Evolutionary conservation across 2,113 vertebrate genomes (phyloP).

Genomic region (Oreochromis tanganicae): DNA sequence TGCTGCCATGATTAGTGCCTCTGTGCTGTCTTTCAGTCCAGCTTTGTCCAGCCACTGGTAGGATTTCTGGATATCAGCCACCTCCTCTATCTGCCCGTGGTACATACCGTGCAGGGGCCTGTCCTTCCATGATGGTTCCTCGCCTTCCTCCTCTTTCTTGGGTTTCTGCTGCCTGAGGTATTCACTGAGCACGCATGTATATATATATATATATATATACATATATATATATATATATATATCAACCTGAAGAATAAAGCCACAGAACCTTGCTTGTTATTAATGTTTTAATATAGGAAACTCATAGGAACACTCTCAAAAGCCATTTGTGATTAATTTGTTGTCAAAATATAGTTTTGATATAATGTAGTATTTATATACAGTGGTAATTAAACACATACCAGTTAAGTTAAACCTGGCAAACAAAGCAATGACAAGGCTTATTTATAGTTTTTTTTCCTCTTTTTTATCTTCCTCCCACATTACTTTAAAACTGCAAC

Average conservation of each 20-base stretch:
- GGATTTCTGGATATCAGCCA: too few relatives aligned
- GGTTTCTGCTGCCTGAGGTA: too few relatives aligned
- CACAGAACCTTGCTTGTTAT: not conserved
- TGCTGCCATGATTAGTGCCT: too few relatives aligned
- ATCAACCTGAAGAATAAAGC: not conserved
- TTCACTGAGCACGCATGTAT: too few relatives aligned
- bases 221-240: not conserved
- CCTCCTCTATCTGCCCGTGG: too few relatives aligned
- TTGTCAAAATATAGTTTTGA: not conserved
- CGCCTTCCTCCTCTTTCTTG: too few relatives aligned
- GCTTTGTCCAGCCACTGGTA: too few relatives aligned
- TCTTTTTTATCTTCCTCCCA: not conserved
- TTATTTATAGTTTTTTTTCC: not conserved
- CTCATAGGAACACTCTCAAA: not conserved
- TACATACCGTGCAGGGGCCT: too few relatives aligned
- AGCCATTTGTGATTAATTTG: not conserved
- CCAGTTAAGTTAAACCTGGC: not conserved
- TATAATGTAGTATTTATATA: not conserved
- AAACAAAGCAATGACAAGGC: not conserved
- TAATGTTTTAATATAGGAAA: not conserved
- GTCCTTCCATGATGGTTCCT: too few relatives aligned
- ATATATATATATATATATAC: too few relatives aligned
- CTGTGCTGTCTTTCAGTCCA: too few relatives aligned
- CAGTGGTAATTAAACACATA: not conserved
- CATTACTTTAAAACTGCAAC: not conserved